Base-by-base conservation (phyloP, 2,113 vertebrate genomes). In the Mirounga angustirostris region DNA sequence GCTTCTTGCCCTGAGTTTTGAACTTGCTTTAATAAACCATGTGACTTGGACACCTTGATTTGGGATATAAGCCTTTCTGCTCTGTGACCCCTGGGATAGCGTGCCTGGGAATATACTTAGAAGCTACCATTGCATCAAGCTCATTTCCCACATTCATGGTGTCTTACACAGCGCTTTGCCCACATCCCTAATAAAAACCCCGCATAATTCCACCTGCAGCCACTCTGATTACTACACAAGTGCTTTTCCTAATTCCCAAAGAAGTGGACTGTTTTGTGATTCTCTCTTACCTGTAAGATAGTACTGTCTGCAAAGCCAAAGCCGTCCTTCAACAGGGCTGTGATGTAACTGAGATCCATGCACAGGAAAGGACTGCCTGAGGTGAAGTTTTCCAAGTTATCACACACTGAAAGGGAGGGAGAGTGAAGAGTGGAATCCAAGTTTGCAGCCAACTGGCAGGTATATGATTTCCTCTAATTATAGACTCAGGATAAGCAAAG, bases 301-400 rank as follows among this genome's bases (percentile, higher is more conserved):
- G 99, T 99, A 98, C 95, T 99, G 91, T 99, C 99, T 97, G 99
- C 99, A 98, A 99, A 99, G 98, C 99, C 99, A 97, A 99, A 99
- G 30, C 99, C 99, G 82, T 99, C 99, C 97, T 99, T 99, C 97
- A 99, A 97, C 98, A 99, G 99, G 98, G 99, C 99, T 28, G 99
- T 99, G 98, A 99, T 99, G 91, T 99, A 99, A 81, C 99, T 99
- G 98, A 99, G 99, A 98, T 99, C 99, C 99, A 99, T 99, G 98
- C 99, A 99, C 73, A 99, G 99, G 98, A 99, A 99, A 74, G 99
- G 99, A 96, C 99, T 99, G 98, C 99, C 99, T 1, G 99, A 99
- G 11, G 99, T 99, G 97, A 99, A 99, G 97, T 99, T 99, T 95
- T 99, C 99, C 99, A 99, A 99, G 98, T 99, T 99, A 98, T 99